phyloP scores from a whole-genome alignment of 2,797 vertebrate genomes.

The Smutsia gigantea region DNA sequence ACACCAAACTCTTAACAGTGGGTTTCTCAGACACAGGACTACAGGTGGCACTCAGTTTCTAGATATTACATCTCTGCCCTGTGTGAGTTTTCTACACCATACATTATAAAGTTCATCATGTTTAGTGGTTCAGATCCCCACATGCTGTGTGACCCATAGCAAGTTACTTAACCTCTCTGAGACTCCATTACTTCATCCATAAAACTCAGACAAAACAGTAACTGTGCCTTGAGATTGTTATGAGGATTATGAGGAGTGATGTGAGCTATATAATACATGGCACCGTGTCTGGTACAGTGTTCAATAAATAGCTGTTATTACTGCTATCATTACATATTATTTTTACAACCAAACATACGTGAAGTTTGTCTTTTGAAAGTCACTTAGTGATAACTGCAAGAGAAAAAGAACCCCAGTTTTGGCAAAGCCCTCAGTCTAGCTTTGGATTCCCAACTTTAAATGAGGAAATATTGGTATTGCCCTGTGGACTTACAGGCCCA shows the following conservation, averaged over 20 bases:
- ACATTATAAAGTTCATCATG: background rate
- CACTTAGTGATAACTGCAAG: background rate
- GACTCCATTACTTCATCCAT: background rate
- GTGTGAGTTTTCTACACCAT: background rate
- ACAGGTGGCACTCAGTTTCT: background rate
- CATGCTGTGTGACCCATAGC: background rate
- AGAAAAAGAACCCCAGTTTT: background rate
- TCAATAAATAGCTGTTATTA: background rate
- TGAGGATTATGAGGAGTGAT: background rate
- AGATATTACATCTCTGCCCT: background rate
- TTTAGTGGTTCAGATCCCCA: background rate
- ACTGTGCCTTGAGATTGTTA: background rate
- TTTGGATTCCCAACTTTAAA: background rate
- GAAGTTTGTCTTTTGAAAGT: background rate
- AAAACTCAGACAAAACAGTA: background rate
- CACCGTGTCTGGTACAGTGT: background rate
- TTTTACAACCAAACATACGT: background rate
- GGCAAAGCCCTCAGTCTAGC: background rate
- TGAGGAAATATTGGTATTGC: background rate
- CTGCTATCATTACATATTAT: background rate
- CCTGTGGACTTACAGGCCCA: accelerated
- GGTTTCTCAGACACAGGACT: background rate
- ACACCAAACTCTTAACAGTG: background rate
- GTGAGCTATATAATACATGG: background rate
- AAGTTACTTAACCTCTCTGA: constrained; percentile 41